Evolutionary conservation across 2,113 vertebrate genomes (phyloP), one percentile per base, ranked within the genome.

Genomic region (Bufo bufo): DNA sequence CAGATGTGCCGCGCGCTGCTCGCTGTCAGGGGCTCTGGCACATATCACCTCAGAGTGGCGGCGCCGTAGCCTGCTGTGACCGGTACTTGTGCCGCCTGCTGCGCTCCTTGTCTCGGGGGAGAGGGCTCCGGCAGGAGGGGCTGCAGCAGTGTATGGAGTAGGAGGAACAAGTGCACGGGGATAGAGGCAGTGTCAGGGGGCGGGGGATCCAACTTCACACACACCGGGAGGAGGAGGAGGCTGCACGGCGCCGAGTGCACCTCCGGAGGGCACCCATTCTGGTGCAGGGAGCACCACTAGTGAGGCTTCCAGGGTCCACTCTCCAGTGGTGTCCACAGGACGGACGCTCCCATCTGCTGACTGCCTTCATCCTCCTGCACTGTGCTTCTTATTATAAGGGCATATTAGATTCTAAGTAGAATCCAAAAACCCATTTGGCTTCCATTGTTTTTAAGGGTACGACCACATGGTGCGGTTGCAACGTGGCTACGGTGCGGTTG

Each of bases 1-100:
- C 75, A 66, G 71, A 66, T 23, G 65, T 80, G 56, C n/a, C n/a
- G n/a, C 17, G 81, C 50, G 88, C 93, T 93, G 85, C 92, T 49
- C 92, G 23, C 89, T 89, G 81, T 82, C 81, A 54, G 69, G 77
- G 52, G 33, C 66, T 87, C 74, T 49, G 66, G 69, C 80, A 87
- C 59, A 88, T 88, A 83, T 61, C 87, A 77, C 71, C 87, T 87
- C 65, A 84, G 58, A 12, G 90, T 89, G 45, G 49, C n/a, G 89
- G 20, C 16, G 58, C 71, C 20, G 82, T 84, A 85, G 23, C 71
- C 84, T 58, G 43, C 54, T 10, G 84, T 85, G 84, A 45, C 54
- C 69, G 52, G 83, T 14, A 85, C 66, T 54, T 56, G 50, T 56
- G 23, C 49, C 78, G 56, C 63, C 82, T 84, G 82, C 82, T 75